These are phyloP conservation scores for Pantelozetes paolii DNA, from an alignment of 2,888 invertebrate species.

Conservation along the genomic window DNA sequence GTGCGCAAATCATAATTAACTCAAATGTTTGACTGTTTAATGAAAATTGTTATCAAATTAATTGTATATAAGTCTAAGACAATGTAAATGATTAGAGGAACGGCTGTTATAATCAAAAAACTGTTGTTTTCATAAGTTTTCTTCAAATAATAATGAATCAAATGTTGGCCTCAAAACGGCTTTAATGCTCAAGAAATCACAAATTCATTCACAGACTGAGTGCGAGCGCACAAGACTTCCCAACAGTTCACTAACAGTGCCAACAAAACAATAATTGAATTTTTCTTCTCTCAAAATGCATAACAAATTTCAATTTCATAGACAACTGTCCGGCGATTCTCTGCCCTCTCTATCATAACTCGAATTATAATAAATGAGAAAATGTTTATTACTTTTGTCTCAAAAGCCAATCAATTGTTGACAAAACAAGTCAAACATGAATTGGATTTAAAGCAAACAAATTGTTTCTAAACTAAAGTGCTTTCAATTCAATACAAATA, in stretches of 20 bases:
- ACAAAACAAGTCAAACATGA: neutral
- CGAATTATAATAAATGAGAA: neutral
- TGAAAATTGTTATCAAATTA: slow-evolving; percentile 1
- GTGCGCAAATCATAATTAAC: neutral
- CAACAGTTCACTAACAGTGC: slow-evolving; percentile 1
- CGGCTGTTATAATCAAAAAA: slow-evolving; percentile 14
- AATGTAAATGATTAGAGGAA: neutral
- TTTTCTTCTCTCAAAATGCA: neutral
- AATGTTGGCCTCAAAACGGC: neutral
- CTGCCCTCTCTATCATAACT: neutral
- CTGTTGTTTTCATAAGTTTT: slow-evolving; percentile 11
- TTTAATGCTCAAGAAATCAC: neutral
- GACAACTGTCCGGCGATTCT: neutral
- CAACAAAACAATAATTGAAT: neutral
- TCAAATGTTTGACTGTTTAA: neutral
- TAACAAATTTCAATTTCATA: neutral
- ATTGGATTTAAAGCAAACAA: neutral
- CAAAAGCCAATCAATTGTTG: neutral
- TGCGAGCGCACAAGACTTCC: slow-evolving; percentile 15
- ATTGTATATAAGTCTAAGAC: slow-evolving; percentile 20
- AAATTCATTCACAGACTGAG: neutral
- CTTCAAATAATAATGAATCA: neutral
- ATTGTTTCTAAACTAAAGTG: neutral
- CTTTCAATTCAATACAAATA: neutral
- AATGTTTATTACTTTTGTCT: neutral